Evolutionary conservation across 2,797 vertebrate genomes (phyloP).

Genomic region (Adelosebastes latens): DNA sequence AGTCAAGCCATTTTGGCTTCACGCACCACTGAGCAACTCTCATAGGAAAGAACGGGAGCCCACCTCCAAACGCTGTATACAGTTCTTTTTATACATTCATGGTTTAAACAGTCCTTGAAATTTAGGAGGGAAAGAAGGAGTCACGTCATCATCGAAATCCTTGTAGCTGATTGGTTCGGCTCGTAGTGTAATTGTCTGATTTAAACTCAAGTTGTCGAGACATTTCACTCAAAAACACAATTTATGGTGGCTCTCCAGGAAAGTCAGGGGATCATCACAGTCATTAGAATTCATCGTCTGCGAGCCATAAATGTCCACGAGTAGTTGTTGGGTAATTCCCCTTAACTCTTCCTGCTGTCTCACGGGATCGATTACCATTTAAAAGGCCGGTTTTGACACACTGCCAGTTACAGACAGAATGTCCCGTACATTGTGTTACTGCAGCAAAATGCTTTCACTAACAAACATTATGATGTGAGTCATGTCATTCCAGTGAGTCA

Average conservation of each 20-base stretch:
- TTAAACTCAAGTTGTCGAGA: not conserved
- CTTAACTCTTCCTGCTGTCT: not conserved
- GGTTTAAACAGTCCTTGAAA: too few relatives aligned
- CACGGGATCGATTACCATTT: not conserved
- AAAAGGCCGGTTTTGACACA: not conserved
- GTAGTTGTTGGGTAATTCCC: not conserved
- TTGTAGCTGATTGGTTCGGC: too few relatives aligned
- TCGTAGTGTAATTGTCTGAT: not conserved
- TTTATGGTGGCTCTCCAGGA: not conserved
- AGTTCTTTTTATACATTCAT: too few relatives aligned
- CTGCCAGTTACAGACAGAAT: not conserved
- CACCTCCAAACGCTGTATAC: too few relatives aligned
- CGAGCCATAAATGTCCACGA: not conserved
- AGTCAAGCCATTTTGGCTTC: too few relatives aligned
- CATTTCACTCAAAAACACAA: not conserved
- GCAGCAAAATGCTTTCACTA: not conserved
- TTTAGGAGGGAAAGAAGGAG: not conserved
- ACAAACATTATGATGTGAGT: not conserved
- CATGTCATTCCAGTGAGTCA: not conserved
- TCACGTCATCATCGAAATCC: too few relatives aligned
- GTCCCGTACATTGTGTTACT: not conserved
- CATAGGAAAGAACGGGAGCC: too few relatives aligned
- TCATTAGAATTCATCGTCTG: not conserved
- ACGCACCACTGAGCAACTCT: too few relatives aligned
- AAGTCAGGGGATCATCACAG: not conserved